Percentiles rank a stretch among this genome's conserved stretches.
Conservation (phyloP, 2,797 vertebrate species). For the Sebastes taczanowskii region DNA sequence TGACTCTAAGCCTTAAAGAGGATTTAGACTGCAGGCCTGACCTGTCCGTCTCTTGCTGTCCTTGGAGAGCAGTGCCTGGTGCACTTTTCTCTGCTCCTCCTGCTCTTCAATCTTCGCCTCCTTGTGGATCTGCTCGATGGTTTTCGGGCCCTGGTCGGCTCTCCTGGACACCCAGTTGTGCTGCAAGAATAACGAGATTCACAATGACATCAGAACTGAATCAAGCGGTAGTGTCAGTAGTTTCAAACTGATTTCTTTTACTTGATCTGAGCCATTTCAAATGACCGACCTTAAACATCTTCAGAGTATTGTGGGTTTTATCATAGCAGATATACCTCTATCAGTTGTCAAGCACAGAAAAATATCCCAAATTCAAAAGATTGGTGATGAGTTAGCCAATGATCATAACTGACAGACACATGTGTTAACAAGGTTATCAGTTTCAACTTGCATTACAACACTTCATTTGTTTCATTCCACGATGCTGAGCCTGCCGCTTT, state of each 20-base stretch:
- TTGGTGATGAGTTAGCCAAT: not conserved
- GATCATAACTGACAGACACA: not conserved
- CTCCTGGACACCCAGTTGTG: conserved; percentile 97
- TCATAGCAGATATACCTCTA: not conserved
- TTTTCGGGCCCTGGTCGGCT: conserved; percentile 97
- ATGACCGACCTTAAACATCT: not conserved
- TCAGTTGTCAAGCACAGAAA: not conserved
- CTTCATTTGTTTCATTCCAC: not conserved
- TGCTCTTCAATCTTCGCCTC: conserved; percentile 99
- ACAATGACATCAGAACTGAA: not conserved
- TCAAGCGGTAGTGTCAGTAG: not conserved
- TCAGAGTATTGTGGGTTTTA: not conserved
- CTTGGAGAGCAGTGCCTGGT: conserved; percentile 96
- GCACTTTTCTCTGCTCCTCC: conserved; percentile 96
- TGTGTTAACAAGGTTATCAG: not conserved
- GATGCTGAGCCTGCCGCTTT: not conserved
- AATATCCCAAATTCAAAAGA: not conserved
- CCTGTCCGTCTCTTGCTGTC: conserved; percentile 93
- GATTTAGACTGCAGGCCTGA: conserved; percentile 76
- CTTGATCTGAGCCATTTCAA: not conserved
- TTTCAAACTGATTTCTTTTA: not conserved
- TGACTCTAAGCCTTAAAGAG: conserved; percentile 71
- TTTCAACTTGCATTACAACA: not conserved
- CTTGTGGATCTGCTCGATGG: conserved; percentile 99
- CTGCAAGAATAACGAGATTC: conserved; percentile 62